These are phyloP conservation scores for Lithosia quadra DNA, from an alignment of 2,888 invertebrate species.

Conservation along the genomic window DNA sequence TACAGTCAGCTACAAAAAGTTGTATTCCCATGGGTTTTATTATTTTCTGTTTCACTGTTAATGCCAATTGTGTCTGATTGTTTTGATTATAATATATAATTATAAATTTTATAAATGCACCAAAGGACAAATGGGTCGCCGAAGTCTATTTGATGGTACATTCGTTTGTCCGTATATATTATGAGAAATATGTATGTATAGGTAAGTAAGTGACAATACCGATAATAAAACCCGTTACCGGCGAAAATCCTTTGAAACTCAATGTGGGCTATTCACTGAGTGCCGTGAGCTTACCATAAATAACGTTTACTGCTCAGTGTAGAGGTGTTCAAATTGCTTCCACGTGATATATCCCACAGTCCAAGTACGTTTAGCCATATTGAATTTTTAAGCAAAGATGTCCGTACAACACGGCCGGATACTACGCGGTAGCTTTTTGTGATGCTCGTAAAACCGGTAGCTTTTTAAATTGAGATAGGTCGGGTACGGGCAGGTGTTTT, in stretches of 20 bases:
- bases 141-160: no score
- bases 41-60: no score
- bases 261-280: conserved; percentile 80
- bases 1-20: no score
- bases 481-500: conserved; percentile 58
- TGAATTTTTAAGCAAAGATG: conserved; percentile 81
- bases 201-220: conserved; percentile 55
- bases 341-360: conserved; percentile 80
- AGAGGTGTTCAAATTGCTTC: conserved; percentile 85
- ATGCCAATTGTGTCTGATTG: no score
- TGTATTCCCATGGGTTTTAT: no score
- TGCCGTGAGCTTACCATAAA: conserved; percentile 82
- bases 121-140: no score
- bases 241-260: conserved; percentile 77
- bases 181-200: no score
- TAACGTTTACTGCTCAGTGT: conserved; percentile 81
- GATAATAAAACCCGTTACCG: conserved; percentile 60
- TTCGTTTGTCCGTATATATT: no score
- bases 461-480: conserved; percentile 68
- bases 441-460: conserved; percentile 58
- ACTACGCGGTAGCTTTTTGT: conserved; percentile 49
- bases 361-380: conserved; percentile 79
- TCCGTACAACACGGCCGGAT: conserved; percentile 37
- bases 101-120: no score
- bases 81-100: no score